Base-by-base conservation (phyloP, 2,797 vertebrate species). In the Numenius phaeopus region DNA sequence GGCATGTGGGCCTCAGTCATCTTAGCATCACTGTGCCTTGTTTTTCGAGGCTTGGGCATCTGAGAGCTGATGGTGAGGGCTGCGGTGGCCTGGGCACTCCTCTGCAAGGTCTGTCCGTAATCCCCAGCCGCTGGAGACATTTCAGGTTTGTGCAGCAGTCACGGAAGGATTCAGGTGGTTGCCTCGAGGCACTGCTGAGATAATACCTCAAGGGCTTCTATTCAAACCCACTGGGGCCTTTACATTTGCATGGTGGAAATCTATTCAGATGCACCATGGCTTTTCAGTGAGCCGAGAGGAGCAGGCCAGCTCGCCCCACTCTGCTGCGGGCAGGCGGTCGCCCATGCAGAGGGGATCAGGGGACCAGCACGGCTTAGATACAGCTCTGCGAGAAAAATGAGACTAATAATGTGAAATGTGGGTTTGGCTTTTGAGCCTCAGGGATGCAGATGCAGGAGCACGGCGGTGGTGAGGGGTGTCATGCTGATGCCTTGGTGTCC, bases 151-250 rank as follows among this genome's bases (percentile, higher is more conserved):
- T 91, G 88, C 83, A 75, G 88, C 88, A 90, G 76, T 88, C 94
- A 81, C 2, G 0, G 76, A 86, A 96, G 90, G 95, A 94, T 95
- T 95, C 94, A 96, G 91, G 93, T 97, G 94, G 91, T 82, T 96
- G 95, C 91, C 94, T 95, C 11, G 14, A 95, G 96, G 96, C 93
- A 18, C 73, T 81, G 90, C 85, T 89, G 89, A 91, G 87, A 86
- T 96, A 94, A 94, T 95, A 94, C 96, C 96, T 94, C 95, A 39
- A 65, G 95, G 91, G 65, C 72, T 96, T 32, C 89, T 80, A 40
- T 95, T 92, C 92, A 94, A 89, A 89, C 42, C 88, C 80, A 50
- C 70, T 72, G 92, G 69, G 93, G 58, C 95, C 65, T 91, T 81
- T 66, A 61, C 14, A 70, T 49, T 83, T 92, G 65, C 58, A 17